A percentile compares a stretch with the other conserved stretches of the same genome.
Conservation (phyloP, 2,113 vertebrate species). For the Eolophus roseicapilla region DNA sequence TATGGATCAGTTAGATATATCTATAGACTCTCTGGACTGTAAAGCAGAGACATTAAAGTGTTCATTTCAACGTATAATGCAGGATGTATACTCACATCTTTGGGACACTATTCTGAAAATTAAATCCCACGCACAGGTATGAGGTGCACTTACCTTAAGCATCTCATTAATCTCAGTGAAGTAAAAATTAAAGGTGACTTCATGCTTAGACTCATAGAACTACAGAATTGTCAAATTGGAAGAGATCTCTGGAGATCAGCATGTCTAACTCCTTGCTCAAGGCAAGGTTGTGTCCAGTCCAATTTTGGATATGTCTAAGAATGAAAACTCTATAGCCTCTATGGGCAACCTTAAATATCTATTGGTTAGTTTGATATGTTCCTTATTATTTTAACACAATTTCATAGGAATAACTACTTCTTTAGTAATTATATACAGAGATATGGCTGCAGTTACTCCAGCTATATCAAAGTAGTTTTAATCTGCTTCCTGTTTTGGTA, state of each 20-base stretch:
- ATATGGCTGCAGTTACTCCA: background rate
- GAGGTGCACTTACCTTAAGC: background rate
- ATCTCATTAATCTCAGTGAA: background rate
- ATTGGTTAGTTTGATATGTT: background rate
- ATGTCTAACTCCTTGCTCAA: background rate
- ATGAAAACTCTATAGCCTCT: accelerated
- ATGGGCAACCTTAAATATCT: background rate
- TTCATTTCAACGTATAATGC: background rate
- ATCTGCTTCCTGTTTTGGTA: background rate
- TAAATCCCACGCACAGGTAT: background rate
- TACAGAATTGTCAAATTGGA: background rate
- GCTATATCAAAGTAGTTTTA: background rate
- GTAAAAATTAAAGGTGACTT: background rate
- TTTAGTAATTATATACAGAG: background rate
- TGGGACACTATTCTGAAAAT: background rate
- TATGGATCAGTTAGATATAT: background rate
- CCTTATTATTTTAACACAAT: background rate
- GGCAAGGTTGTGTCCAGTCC: background rate
- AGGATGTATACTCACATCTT: background rate
- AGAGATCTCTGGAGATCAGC: background rate
- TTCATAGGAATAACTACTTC: background rate
- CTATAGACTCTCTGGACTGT: background rate
- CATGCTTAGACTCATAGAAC: background rate
- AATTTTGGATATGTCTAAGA: background rate
- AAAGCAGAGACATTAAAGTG: background rate